Percentiles rank a stretch among this genome's conserved stretches.
Conservation (phyloP, 2,113 vertebrate genomes). For the Chrysemys picta region DNA sequence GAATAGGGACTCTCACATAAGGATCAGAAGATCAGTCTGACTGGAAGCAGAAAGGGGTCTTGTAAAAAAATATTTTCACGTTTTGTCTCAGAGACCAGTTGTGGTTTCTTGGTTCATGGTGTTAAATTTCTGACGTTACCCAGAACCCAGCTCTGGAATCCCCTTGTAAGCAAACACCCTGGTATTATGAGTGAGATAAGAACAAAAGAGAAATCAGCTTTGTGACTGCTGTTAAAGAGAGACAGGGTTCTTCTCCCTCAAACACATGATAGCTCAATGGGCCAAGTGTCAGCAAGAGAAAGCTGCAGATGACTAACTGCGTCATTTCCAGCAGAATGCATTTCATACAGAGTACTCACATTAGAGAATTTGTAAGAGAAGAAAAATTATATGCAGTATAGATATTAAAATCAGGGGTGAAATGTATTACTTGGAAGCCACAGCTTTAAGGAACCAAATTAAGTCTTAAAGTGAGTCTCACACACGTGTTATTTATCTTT, state of each 20-base stretch:
- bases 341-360: background rate
- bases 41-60: background rate
- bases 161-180: background rate
- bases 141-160: background rate
- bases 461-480: background rate
- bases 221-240: background rate
- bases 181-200: conserved; percentile 18
- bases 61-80: background rate
- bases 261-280: background rate
- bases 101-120: background rate
- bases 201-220: background rate
- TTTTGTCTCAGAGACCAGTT: background rate
- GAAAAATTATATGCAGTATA: background rate
- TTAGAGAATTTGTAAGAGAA: background rate
- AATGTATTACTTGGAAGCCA: background rate
- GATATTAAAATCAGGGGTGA: background rate
- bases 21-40: background rate
- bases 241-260: background rate
- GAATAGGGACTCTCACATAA: background rate
- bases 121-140: background rate
- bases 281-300: background rate
- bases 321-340: background rate
- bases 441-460: background rate
- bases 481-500: background rate
- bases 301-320: background rate